Evolutionary conservation across 2,888 invertebrate genomes (phyloP).

Genomic region (Acronicta psi): DNA sequence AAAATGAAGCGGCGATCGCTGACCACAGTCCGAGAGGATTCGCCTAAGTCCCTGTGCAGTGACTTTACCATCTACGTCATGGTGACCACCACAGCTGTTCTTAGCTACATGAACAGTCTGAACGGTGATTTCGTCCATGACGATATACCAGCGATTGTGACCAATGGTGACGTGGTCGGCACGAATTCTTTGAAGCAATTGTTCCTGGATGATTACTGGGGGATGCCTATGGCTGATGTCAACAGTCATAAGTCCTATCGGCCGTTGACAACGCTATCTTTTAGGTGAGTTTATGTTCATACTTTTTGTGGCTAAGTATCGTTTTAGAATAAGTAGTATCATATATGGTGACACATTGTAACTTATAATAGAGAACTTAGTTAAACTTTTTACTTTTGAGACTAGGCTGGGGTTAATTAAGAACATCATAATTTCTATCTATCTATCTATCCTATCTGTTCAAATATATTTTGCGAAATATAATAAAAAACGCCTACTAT

Average conservation of each 20-base stretch:
- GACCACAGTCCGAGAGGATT: constrained; percentile 80
- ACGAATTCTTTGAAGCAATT: constrained; percentile 90
- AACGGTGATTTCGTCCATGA: constrained; percentile 96
- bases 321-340: no score
- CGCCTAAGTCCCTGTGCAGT: constrained; percentile 65
- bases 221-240: constrained; percentile 93
- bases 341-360: no score
- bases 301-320: constrained; percentile 5
- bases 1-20: constrained; percentile 86
- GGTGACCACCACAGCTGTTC: constrained; percentile 91
- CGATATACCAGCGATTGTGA: constrained; percentile 94
- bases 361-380: no score
- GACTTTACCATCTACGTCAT: constrained; percentile 90
- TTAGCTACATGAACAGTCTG: constrained; percentile 93
- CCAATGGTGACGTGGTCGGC: constrained; percentile 94
- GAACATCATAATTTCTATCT: no score
- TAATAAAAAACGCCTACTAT: no score
- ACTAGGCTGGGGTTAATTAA: no score
- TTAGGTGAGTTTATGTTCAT: constrained; percentile 91
- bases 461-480: no score
- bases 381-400: no score
- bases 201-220: constrained; percentile 96
- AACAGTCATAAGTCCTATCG: constrained; percentile 96
- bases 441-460: no score
- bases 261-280: constrained; percentile 94